These are phyloP conservation scores for Monochamus alternatus DNA, from an alignment of 2,888 invertebrate genomes.

Conservation along the genomic window DNA sequence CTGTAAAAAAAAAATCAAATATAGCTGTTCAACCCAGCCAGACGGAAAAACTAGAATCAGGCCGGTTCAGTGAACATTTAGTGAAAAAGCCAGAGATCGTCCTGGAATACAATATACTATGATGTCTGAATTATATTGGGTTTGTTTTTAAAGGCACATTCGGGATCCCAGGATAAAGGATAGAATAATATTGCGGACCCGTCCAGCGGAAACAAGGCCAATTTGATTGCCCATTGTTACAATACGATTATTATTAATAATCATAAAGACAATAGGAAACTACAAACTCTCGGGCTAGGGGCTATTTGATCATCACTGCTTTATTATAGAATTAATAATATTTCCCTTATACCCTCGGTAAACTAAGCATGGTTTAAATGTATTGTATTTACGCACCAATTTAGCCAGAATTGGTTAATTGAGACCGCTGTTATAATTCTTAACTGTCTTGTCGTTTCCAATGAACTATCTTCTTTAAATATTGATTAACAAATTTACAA, in stretches of 20 bases:
- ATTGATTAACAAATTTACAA: no score
- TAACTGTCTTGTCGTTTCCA: background rate
- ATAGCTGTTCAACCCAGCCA: slow-evolving; percentile 11
- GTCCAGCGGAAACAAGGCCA: slow-evolving; percentile 29
- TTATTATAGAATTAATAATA: slow-evolving; percentile 30
- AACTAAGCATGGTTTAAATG: slow-evolving; percentile 13
- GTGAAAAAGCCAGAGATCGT: slow-evolving; percentile 28
- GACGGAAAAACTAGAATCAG: slow-evolving; percentile 20
- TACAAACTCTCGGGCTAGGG: slow-evolving; percentile 8
- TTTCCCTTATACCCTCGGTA: slow-evolving; percentile 19
- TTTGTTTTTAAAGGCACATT: slow-evolving; percentile 19
- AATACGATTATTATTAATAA: slow-evolving; percentile 33
- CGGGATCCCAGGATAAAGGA: slow-evolving; percentile 20
- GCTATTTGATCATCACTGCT: slow-evolving; percentile 27
- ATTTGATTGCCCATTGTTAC: slow-evolving; percentile 32
- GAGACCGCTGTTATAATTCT: slow-evolving; percentile 12
- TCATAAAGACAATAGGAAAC: slow-evolving; percentile 23
- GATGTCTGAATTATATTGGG: slow-evolving; percentile 32
- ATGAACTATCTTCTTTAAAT: no score
- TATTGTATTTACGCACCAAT: slow-evolving; percentile 12
- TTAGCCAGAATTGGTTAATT: slow-evolving; percentile 2
- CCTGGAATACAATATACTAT: slow-evolving; percentile 15
- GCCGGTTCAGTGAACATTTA: slow-evolving; percentile 23
- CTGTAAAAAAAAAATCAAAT: slow-evolving; percentile 29
- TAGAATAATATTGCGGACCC: slow-evolving; percentile 17